phyloP scores from a whole-genome alignment of 2,113 vertebrate species.

The Phrynosoma platyrhinos region DNA sequence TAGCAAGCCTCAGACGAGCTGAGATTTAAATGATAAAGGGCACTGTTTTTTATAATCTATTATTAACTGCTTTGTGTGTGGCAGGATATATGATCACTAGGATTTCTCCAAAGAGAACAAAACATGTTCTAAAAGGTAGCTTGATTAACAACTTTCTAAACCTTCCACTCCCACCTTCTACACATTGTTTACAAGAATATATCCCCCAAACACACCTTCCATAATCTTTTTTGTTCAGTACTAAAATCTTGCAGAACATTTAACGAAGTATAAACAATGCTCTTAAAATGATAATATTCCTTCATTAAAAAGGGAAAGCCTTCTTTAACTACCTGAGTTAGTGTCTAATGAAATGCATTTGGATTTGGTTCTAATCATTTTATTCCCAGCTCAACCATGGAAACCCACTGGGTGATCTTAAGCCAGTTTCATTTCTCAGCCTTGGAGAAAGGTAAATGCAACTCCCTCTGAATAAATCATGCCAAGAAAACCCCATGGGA shows the following conservation, averaged over 20 bases:
- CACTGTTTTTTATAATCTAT: conserved; percentile 74
- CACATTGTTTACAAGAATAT: conserved; percentile 60
- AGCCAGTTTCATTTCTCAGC: no score
- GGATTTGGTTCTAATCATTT: conserved; percentile 66
- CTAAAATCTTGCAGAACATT: conserved; percentile 50
- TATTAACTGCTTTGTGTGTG: conserved; percentile 70
- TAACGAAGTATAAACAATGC: conserved; percentile 45
- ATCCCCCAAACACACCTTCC: conserved; percentile 56
- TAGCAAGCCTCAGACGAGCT: conserved; percentile 69
- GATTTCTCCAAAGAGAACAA: conserved; percentile 69
- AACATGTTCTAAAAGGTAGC: conserved; percentile 46
- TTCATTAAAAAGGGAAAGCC: conserved; percentile 20
- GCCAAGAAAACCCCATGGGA: no score
- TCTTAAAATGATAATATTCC: conserved; percentile 64
- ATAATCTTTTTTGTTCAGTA: conserved; percentile 9
- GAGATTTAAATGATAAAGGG: conserved; percentile 74
- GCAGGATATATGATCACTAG: conserved; percentile 48
- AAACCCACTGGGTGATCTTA: no score
- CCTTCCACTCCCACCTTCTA: conserved; percentile 42
- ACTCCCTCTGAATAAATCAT: no score
- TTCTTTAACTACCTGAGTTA: conserved; percentile 76
- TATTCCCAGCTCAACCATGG: no score
- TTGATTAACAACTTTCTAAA: conserved; percentile 47
- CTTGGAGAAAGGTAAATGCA: no score
- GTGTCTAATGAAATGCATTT: conserved; percentile 69